Base-by-base conservation (phyloP, 2,888 invertebrate species). In the Oscheius sp. region DNA sequence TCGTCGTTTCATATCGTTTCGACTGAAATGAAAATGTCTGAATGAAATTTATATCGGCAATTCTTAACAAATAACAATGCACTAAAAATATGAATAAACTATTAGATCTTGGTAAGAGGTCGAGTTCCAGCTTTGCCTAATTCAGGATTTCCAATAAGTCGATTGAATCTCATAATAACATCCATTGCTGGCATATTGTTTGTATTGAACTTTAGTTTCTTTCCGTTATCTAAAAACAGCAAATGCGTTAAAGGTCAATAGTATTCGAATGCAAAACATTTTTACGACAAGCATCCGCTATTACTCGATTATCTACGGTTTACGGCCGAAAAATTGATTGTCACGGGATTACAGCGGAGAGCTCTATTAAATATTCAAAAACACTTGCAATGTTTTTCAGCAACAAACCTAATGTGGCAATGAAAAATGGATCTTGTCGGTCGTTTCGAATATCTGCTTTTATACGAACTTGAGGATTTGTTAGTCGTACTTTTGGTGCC, bases 161-260 rank as follows among this genome's bases (percentile, higher is more conserved):
- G 80, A 69, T 87, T 87, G 80, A 87, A 86, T 35, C 82, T 79
- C 84, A 85, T 85, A 27, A 84, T 76, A 23, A 87, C 72, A 59
- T 87, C 87, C 74, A 80, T 79, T 18, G 85, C 73, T 7, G 82
- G 75, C 85, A 87, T 86, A 61, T 84, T 84, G 52, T 80, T 82
- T 23, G 87, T 87, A 70, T 83, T 79, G 75, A 87, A 86, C 25
- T 80, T 79, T 56, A 87, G 74, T 68, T 83, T 80, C 63, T 81
- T 76, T 1, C 85, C 85, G 70, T 84, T 82, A 12, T 79, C 86
- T 84, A 74, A 71, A 80, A 79, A 35, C 2, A 64, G 21, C 35
- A 35, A 6, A 3, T 35, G 9, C 35, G 3, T 35, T 35, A 35
- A 6, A 35, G 35, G 35, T 35, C 35, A 35, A 35, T 35, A 35